Evolutionary conservation across 2,797 vertebrate genomes (phyloP), one percentile per base, ranked within the genome.

Genomic region (Schizopygopsis pylzovi): DNA sequence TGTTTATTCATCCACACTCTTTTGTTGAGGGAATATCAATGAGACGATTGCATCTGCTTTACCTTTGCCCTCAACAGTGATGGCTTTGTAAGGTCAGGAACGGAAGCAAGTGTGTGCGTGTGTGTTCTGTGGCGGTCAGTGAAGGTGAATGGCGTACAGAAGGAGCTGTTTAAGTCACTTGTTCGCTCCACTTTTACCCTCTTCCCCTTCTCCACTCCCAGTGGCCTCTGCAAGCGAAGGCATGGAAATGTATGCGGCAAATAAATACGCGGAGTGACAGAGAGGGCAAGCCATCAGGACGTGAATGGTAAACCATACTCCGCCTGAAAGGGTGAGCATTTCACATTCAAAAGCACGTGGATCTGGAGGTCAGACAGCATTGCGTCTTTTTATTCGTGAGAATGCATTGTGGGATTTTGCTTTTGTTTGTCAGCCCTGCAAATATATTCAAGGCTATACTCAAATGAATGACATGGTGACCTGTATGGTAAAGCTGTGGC

Each of bases 191-290:
- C 67, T 45, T 63, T 63, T 78, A 41, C 76, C 67, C 81, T 47
- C 49, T 52, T 78, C 45, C 63, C 37, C 82, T 59, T 77, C 63
- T 52, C n/a, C 77, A 81, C 49, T 65, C 37, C 56, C 88, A 82
- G 89, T 91, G 87, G 90, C 92, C 91, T 93, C 92, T 93, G 92
- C 91, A 94, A 94, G 94, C 92, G 85, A 93, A 86, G 90, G 86
- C 87, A 87, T 90, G 82, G 79, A 89, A 86, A 86, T 82, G 70
- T 82, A 91, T 85, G 89, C 77, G 56, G 86, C 78, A 85, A 87
- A 89, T 71, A 83, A 93, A 93, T 88, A 89, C 84, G 88, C 52
- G 52, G 88, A 80, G 87, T 89, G 88, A 85, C 47, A 54, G 61
- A 72, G 80, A 83, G 80, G 86, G 85, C 84, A 81, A 78, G 59